A percentile compares a stretch with the other conserved stretches of the same genome.
These are phyloP conservation scores for Rana temporaria DNA, from an alignment of 2,113 vertebrate species.

Conservation along the genomic window DNA sequence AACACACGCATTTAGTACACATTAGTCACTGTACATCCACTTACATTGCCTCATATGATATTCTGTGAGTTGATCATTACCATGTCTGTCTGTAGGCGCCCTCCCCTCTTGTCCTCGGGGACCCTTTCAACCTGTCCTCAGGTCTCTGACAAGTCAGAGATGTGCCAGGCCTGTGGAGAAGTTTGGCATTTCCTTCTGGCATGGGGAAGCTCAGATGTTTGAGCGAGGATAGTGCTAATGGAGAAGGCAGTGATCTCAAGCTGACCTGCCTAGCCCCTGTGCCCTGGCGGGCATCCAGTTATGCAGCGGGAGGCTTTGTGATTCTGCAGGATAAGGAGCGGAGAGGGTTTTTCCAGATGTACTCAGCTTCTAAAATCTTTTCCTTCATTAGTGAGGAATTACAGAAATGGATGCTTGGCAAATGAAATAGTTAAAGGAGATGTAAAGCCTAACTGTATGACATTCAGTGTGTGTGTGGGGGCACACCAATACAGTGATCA, in stretches of 20 bases:
- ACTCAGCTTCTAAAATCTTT: too few species aligned
- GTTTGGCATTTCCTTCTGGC: slow-evolving; percentile 52
- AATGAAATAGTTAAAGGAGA: not conserved
- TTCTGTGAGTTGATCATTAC: not conserved
- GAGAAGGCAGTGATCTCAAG: not conserved
- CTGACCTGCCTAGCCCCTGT: not conserved
- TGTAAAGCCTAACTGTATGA: not conserved
- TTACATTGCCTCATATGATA: not conserved
- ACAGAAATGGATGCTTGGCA: slow-evolving; percentile 16
- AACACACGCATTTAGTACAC: not conserved
- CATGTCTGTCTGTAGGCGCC: not conserved
- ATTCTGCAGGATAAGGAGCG: not conserved
- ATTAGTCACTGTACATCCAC: not conserved
- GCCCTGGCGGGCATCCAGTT: not conserved
- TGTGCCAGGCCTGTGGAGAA: slow-evolving; percentile 9
- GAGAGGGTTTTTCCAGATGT: too few species aligned
- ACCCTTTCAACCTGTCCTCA: not conserved
- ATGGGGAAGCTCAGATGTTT: slow-evolving; percentile 55
- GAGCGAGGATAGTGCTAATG: slow-evolving; percentile 54
- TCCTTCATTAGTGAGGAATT: slow-evolving; percentile 10
- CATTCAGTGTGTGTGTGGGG: not conserved
- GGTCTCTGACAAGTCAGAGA: slow-evolving; percentile 8
- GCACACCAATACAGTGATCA: not conserved
- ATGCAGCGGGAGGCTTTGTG: not conserved
- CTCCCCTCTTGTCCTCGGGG: slow-evolving; percentile 25